Evolutionary conservation across 2,113 vertebrate genomes (phyloP).

Genomic region (Bagarius yarrelli): DNA sequence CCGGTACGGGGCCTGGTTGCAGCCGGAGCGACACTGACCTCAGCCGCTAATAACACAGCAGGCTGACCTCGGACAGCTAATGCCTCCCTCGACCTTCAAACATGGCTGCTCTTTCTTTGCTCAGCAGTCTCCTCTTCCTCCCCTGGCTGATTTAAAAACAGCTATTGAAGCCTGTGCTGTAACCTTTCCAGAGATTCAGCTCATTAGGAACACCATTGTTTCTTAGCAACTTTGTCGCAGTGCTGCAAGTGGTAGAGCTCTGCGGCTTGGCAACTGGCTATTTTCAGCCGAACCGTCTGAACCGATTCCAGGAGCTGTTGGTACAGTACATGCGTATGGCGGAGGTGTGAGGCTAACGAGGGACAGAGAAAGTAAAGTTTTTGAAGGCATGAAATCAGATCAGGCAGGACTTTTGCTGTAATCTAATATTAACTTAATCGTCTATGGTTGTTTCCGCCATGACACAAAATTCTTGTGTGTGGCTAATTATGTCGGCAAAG

Average conservation of each 20-base stretch:
- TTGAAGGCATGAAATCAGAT: conserved; percentile 47
- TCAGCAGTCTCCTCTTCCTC: conserved; percentile 16
- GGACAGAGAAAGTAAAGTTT: conserved; percentile 55
- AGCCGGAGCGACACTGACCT: conserved; percentile 15
- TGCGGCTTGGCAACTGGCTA: conserved; percentile 57
- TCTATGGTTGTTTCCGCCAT: background rate
- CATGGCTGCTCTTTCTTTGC: conserved; percentile 7
- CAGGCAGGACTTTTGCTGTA: conserved; percentile 44
- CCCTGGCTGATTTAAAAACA: conserved; percentile 20
- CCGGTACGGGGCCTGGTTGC: background rate
- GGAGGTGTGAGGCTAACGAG: conserved; percentile 44
- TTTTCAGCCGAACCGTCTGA: conserved; percentile 56
- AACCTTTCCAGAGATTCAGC: conserved; percentile 41
- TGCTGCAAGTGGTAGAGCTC: conserved; percentile 17
- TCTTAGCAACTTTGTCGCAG: conserved; percentile 48
- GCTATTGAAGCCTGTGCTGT: conserved; percentile 9
- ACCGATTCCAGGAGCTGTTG: conserved; percentile 63
- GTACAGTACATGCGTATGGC: conserved; percentile 54
- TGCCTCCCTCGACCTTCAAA: conserved; percentile 29
- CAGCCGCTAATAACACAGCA: conserved; percentile 20
- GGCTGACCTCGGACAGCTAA: background rate
- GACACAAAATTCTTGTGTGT: background rate
- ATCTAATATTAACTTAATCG: background rate
- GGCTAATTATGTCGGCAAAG: conserved; percentile 34
- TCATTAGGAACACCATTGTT: conserved; percentile 48